Conservation (phyloP, 2,888 invertebrate species). For the Agonopterix alstromeriana region DNA sequence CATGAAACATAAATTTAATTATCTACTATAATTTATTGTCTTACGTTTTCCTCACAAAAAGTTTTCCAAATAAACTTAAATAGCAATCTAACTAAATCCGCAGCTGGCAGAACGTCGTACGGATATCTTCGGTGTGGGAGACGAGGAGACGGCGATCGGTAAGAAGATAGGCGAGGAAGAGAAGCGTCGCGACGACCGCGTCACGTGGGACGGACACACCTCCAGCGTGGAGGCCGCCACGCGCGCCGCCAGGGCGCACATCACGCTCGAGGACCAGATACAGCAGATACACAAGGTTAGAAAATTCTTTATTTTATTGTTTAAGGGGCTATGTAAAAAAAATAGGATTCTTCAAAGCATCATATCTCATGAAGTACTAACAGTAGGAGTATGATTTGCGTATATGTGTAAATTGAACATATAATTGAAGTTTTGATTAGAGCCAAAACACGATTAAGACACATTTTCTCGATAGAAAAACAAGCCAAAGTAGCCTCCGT, state of each 20-base stretch:
- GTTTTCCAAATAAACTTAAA: neutral
- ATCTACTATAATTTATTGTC: no score
- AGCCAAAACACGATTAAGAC: no score
- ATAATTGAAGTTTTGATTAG: no score
- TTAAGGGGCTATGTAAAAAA: no score
- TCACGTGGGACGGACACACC: slow-evolving; percentile 99
- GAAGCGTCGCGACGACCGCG: slow-evolving; percentile 90
- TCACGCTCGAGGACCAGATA: slow-evolving; percentile 97
- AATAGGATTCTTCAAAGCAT: no score
- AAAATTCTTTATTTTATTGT: no score
- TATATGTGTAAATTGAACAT: no score
- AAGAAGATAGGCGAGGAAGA: slow-evolving; percentile 97
- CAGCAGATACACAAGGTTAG: slow-evolving; percentile 96
- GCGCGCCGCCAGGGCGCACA: slow-evolving; percentile 94
- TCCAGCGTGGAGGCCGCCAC: slow-evolving; percentile 97
- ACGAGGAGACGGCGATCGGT: slow-evolving; percentile 99
- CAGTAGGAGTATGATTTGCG: no score
- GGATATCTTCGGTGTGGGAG: slow-evolving; percentile 99
- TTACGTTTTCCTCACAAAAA: neutral
- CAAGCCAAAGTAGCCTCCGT: no score
- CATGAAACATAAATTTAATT: neutral
- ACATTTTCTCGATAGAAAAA: no score
- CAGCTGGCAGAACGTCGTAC: slow-evolving; percentile 97
- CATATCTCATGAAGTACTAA: no score
- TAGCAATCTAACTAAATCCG: neutral